A percentile compares a stretch with the other conserved stretches of the same genome.
phyloP scores from a whole-genome alignment of 2,888 invertebrate species.

The Polyommatus icarus region DNA sequence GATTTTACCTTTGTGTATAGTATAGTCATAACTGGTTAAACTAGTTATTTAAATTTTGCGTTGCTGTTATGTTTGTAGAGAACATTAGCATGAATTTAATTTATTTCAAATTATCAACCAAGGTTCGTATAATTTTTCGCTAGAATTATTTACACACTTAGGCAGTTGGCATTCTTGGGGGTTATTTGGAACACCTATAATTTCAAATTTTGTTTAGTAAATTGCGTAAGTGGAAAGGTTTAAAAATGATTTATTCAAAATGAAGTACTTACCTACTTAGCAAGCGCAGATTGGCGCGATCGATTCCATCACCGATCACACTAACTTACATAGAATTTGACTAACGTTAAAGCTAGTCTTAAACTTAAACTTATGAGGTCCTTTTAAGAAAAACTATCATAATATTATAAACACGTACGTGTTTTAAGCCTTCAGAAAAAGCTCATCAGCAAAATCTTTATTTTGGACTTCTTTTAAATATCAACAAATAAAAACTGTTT shows the following conservation, averaged over 20 bases:
- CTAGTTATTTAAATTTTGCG: not conserved
- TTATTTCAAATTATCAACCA: not conserved
- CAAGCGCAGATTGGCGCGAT: too few relatives aligned
- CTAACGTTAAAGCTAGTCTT: too few relatives aligned
- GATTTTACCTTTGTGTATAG: not conserved
- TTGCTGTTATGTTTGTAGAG: conserved; percentile 12
- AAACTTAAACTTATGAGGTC: too few relatives aligned
- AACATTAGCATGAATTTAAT: conserved; percentile 16
- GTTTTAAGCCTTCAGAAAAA: not conserved
- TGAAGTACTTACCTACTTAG: too few relatives aligned
- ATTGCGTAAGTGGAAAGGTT: too few relatives aligned
- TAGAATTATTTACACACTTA: not conserved
- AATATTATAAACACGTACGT: not conserved
- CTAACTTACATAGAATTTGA: too few relatives aligned
- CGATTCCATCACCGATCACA: too few relatives aligned
- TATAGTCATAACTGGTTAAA: not conserved
- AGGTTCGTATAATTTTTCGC: not conserved
- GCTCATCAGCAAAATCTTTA: too few relatives aligned
- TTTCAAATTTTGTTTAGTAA: too few relatives aligned
- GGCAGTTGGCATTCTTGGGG: not conserved
- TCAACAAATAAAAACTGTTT: not conserved
- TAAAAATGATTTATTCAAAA: too few relatives aligned
- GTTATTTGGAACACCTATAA: not conserved
- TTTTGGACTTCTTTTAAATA: not conserved
- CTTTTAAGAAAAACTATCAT: too few relatives aligned